Base-by-base conservation (phyloP, 2,888 invertebrate species). In the Erpobdella octoculata region DNA sequence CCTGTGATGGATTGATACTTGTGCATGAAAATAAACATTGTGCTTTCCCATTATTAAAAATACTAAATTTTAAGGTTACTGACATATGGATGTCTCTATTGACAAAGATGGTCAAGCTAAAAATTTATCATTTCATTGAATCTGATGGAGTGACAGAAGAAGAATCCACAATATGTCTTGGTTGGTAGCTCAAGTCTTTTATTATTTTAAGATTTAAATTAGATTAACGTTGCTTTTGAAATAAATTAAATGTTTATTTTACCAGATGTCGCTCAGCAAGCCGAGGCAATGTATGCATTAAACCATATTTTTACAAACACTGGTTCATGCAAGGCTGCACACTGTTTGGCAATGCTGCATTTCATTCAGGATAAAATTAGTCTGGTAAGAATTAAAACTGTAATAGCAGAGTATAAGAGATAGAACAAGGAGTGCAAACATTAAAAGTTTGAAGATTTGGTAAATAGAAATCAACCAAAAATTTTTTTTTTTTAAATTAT, bases 51-150 rank as follows among this genome's bases (percentile, higher is more conserved):
- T n/a, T n/a, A n/a, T n/a, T n/a, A n/a, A n/a, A n/a, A n/a, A n/a
- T n/a, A n/a, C n/a, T 46, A 5, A n/a, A 46, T 46, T 46, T 46
- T 15, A 12, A 69, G 69, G 69, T 69, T 46, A 69, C 69, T 9
- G 69, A 69, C 37, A 53, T 69, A n/a, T 69, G 69, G 69, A 69
- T 69, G 69, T 28, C n/a, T 18, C n/a, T 25, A 12, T 31, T 69
- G 58, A 69, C 69, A 6, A 38, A 48, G 5, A 69, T 69, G 21
- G 58, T 69, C n/a, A 38, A 35, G 31, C n/a, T 69, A 35, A 69
- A 69, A 37, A 69, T 69, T 35, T 69, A 69, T 37, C 38, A 35
- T 9, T 25, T 36, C 69, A 15, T 69, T 25, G 35, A 69, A 31
- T 33, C n/a, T 3, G 69, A 53, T 25, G 62, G 9, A 28, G 33